Evolutionary conservation across 2,113 vertebrate species (phyloP), one percentile per base, ranked within the genome.

Genomic region (Corythornis vintsioides): DNA sequence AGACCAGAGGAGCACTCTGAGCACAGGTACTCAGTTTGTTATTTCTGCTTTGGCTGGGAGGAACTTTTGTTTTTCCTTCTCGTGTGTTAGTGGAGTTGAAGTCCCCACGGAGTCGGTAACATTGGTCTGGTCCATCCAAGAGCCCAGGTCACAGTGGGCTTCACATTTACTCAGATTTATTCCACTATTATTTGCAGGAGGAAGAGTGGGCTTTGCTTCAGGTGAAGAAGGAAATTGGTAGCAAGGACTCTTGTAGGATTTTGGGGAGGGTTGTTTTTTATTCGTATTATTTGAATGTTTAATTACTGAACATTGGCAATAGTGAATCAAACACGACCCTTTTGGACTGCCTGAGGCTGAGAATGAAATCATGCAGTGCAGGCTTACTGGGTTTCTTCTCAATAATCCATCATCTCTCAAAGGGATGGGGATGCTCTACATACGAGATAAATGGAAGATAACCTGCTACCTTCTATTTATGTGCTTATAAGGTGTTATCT

Each of bases 81-180:
- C 15, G 3, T 0, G 0, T n/a, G 21, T 38, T 18, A 45, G 42
- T 12, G 55, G 55, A 33, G 20, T 35, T 55, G 0, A 56, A 66
- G 35, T 31, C 53, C 26, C 22, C 19, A 9, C 21, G 31, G 42
- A 29, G 42, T 52, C 47, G 14, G 20, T 73, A 35, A 63, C 4
- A 26, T 9, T 22, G 43, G 83, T 38, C 26, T 11, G 65, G 28
- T 73, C 26, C 26, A 28, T 56, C 31, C 24, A 35, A 53, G 33
- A 77, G 24, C 16, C 45, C n/a, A 24, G 33, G 29, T 60, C 17
- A 5, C 2, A 25, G 29, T 11, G 11, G 20, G 22, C 40, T 72
- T 72, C 1, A 2, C 17, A 6, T 3, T 48, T 33, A 28, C 29
- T n/a, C 5, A 7, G 40, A 7, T 65, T 22, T 52, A 21, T 29